Percentiles rank a stretch among this genome's conserved stretches.
phyloP scores from a whole-genome alignment of 1,140 invertebrate genomes.

The Achatina immaculata region DNA sequence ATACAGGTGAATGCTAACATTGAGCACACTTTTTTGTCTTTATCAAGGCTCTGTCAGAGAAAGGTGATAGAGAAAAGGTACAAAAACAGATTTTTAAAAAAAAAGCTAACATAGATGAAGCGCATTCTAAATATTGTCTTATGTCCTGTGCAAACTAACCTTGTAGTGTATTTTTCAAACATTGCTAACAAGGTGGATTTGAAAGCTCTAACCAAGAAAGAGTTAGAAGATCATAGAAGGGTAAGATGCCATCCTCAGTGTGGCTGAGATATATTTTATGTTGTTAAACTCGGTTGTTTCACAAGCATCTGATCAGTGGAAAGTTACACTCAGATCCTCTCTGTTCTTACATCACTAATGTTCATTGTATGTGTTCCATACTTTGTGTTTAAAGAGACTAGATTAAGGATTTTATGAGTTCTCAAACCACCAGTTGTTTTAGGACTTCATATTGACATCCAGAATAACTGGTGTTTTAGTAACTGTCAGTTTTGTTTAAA shows the following conservation, averaged over 20 bases:
- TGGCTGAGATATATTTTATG: not conserved
- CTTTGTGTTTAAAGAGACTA: too few species aligned
- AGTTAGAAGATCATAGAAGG: constrained; percentile 71
- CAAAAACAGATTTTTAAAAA: not conserved
- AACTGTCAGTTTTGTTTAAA: too few species aligned
- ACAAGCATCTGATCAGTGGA: too few species aligned
- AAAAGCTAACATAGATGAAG: not conserved
- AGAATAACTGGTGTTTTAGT: too few species aligned
- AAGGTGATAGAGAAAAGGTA: constrained; percentile 30
- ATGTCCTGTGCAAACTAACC: not conserved
- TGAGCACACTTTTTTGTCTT: not conserved
- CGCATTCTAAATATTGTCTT: not conserved
- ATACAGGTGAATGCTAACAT: not conserved
- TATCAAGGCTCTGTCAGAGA: constrained; percentile 18
- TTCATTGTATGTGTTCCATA: too few species aligned
- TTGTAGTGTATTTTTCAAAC: not conserved
- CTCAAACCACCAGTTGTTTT: too few species aligned
- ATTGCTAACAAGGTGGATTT: constrained; percentile 65
- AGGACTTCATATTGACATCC: too few species aligned
- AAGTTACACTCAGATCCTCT: too few species aligned
- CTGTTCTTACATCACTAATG: too few species aligned
- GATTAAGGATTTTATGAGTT: too few species aligned
- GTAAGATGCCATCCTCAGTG: constrained; percentile 59
- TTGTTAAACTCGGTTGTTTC: not conserved
- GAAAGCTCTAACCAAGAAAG: constrained; percentile 69